Base-by-base conservation (phyloP, 1,140 invertebrate species). In the Dendrolimus punctatus region DNA sequence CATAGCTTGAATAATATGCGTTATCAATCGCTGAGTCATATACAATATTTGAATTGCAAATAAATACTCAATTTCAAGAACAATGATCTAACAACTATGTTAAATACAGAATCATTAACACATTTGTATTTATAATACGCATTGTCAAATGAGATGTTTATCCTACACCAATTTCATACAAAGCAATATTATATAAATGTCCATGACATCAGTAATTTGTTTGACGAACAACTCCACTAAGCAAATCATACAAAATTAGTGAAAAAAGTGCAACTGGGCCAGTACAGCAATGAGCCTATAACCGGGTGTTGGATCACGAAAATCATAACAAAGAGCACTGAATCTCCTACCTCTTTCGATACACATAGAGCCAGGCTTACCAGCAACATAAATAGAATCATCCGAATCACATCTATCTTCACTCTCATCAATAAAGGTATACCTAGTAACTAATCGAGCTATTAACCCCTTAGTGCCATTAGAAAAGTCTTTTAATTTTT, bases 171-270 rank as follows among this genome's bases (percentile, higher is more conserved):
- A 23, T 23, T 23, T 23, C 23, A 23, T 3, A 23, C 23, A 23
- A 23, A 23, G 23, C 23, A 45, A n/a, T 45, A 6, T n/a, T 8
- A 2, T 45, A 45, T 6, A 3, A 2, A 45, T 8, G n/a, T 9
- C 8, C 43, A 7, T 23, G 23, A 23, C 23, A 45, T 64, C 49
- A 71, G 57, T 68, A 74, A 58, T 70, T 73, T 52, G 66, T 69
- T 54, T 85, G 82, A 48, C 76, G 65, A 10, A 85, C 65, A 40
- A 80, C 74, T 46, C 79, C 72, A 57, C 76, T 84, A 55, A 85
- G 82, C 45, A 85, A 66, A 62, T 83, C 77, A 45, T 80, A 82
- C 6, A 85, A 65, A 53, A 85, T 80, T 9, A 85, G 60, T 0
- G 76, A 69, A 58, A 85, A 85, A 23, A 85, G 63, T 6, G 70